These are phyloP conservation scores for Sebastiscus tertius DNA, from an alignment of 2,797 vertebrate species.

Conservation along the genomic window DNA sequence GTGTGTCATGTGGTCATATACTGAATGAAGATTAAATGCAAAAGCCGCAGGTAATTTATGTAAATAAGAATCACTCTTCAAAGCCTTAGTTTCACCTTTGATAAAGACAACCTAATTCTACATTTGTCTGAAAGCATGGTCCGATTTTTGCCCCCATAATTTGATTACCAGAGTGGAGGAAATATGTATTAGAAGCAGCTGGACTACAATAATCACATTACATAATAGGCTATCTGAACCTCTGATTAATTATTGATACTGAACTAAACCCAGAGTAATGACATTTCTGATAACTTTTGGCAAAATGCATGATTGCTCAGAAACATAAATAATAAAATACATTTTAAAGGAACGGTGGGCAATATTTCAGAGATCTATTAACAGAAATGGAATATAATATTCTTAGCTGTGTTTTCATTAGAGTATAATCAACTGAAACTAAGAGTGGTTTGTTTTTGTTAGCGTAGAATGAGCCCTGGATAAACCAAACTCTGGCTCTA, in stretches of 20 bases:
- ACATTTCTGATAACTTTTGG: neutral
- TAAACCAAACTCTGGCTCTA: no score
- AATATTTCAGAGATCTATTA: no score
- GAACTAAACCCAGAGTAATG: neutral
- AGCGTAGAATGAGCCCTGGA: no score
- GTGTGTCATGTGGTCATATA: neutral
- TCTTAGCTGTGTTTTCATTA: no score
- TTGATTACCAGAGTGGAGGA: slow-evolving; percentile 1
- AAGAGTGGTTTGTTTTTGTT: no score
- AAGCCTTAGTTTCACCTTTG: slow-evolving; percentile 42
- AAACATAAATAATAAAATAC: neutral
- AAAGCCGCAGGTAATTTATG: slow-evolving; percentile 17
- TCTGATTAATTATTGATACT: slow-evolving; percentile 7
- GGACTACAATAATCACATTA: slow-evolving; percentile 18
- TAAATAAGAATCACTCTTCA: slow-evolving; percentile 36
- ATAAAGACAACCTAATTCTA: slow-evolving; percentile 21
- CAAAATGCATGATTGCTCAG: neutral
- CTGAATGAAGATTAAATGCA: slow-evolving; percentile 28
- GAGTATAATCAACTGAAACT: no score
- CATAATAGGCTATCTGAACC: neutral
- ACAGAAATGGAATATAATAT: no score
- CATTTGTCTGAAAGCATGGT: slow-evolving; percentile 12
- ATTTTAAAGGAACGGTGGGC: neutral
- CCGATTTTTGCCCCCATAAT: neutral
- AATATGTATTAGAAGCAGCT: neutral